Conservation (phyloP, 2,797 vertebrate species). For the Halcyon smyrnensis region DNA sequence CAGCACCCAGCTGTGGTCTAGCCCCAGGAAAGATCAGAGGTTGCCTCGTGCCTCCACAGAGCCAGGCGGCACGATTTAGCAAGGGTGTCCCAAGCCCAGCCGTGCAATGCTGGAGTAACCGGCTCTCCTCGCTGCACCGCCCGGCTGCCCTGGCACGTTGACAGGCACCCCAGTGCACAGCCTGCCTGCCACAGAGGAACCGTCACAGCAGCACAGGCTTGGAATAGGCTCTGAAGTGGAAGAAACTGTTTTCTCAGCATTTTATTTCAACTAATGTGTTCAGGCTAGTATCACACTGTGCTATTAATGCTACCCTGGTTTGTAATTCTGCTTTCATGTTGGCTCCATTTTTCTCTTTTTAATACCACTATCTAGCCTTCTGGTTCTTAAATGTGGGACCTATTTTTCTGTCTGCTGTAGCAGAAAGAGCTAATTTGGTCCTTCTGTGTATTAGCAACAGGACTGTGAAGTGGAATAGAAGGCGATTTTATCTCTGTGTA, state of each 20-base stretch:
- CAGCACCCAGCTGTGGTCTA: neutral
- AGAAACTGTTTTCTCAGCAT: constrained; percentile 53
- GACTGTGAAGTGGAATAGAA: constrained; percentile 36
- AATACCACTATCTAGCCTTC: constrained; percentile 20
- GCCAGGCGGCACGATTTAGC: neutral
- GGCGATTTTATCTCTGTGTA: constrained; percentile 24
- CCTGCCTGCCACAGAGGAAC: neutral
- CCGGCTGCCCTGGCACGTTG: accelerated
- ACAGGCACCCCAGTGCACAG: neutral
- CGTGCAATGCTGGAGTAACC: accelerated
- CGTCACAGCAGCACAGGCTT: neutral
- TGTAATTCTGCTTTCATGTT: constrained; percentile 48
- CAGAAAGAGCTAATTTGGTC: constrained; percentile 61
- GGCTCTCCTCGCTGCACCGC: accelerated
- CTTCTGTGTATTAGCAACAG: constrained; percentile 45
- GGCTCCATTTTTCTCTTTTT: constrained; percentile 63
- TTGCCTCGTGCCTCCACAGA: neutral
- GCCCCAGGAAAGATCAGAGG: neutral
- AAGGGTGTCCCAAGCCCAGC: neutral
- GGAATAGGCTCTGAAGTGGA: neutral
- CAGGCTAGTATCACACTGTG: constrained; percentile 10
- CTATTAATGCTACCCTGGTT: constrained; percentile 26
- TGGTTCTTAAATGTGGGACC: constrained; percentile 25
- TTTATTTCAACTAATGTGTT: constrained; percentile 42
- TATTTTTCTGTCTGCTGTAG: constrained; percentile 37